Conservation (phyloP, 2,797 vertebrate species). For the Pantherophis alleghaniensis region DNA sequence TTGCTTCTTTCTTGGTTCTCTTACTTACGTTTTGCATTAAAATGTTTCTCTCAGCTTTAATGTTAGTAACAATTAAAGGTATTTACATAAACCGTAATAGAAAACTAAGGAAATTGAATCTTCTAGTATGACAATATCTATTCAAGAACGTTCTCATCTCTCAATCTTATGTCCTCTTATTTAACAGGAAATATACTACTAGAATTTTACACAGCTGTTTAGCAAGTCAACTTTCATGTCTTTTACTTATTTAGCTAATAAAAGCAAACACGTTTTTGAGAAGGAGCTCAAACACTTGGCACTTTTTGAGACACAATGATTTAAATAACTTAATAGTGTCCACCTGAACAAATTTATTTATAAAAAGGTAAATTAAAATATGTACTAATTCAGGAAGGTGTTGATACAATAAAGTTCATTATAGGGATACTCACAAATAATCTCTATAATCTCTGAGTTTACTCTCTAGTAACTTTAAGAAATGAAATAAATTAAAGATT, state of each 20-base stretch:
- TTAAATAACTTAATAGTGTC: neutral
- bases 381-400: neutral
- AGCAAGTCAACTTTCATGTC: neutral
- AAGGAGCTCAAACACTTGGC: neutral
- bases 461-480: neutral
- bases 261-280: neutral
- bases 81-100: neutral
- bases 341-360: neutral
- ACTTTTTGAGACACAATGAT: neutral
- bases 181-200: neutral
- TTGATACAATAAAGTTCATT: neutral
- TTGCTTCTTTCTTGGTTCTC: neutral
- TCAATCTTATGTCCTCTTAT: neutral
- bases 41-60: neutral
- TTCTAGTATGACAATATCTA: neutral
- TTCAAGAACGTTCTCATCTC: neutral
- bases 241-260: neutral
- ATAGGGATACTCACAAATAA: neutral
- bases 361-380: neutral
- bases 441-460: neutral
- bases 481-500: neutral
- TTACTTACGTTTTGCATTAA: neutral
- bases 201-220: neutral
- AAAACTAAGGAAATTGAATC: neutral
- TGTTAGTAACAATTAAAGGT: neutral